Percentiles rank a stretch among this genome's conserved stretches.
Conservation (phyloP, 2,888 invertebrate genomes). For the Seira musarum region DNA sequence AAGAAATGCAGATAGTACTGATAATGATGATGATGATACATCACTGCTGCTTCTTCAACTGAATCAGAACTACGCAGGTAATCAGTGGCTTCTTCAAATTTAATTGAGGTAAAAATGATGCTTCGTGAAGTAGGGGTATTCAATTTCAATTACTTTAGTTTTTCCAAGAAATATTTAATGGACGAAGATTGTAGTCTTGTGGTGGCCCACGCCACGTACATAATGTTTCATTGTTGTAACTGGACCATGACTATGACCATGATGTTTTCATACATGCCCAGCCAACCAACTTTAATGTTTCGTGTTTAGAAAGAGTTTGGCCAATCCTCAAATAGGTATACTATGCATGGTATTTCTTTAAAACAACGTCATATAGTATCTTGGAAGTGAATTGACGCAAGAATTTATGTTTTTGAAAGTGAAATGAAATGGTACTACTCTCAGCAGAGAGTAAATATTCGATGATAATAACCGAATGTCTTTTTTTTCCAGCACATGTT, state of each 20-base stretch:
- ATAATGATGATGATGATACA: background rate
- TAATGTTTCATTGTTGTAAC: background rate
- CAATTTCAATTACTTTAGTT: background rate
- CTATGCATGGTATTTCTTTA: too few species aligned
- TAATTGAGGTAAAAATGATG: background rate
- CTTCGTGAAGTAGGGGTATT: too few species aligned
- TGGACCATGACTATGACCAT: background rate
- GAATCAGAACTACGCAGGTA: background rate
- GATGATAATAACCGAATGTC: slow-evolving; percentile 12
- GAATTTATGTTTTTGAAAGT: background rate
- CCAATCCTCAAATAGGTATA: too few species aligned
- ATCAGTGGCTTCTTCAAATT: background rate
- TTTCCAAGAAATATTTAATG: background rate
- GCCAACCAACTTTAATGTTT: background rate
- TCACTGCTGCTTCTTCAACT: background rate
- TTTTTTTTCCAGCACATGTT: slow-evolving; percentile 73
- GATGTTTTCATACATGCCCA: background rate
- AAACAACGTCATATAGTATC: too few species aligned
- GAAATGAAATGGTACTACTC: background rate
- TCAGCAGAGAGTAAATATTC: background rate
- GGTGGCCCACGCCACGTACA: too few species aligned
- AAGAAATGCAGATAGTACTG: background rate
- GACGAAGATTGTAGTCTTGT: background rate
- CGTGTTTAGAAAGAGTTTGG: background rate
- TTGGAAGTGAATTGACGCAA: background rate